phyloP scores from a whole-genome alignment of 2,113 vertebrate genomes.

The Accipiter virgatus region DNA sequence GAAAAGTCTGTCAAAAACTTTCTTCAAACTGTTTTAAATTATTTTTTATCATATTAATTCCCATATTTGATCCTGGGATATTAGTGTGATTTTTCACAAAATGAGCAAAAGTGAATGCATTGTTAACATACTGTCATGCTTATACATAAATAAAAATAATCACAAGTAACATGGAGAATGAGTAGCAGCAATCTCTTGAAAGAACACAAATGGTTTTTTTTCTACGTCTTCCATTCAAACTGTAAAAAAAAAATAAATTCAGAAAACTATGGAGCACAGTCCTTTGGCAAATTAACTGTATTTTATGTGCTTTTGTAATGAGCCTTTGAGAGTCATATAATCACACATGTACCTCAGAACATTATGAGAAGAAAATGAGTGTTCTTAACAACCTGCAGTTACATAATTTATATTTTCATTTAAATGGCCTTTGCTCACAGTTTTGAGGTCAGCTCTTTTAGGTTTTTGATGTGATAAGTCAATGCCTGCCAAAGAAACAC shows the following conservation, averaged over 20 bases:
- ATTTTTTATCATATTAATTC: background rate
- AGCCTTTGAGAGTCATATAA: background rate
- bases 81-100: background rate
- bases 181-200: background rate
- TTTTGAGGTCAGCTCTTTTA: conserved; percentile 29
- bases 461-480: conserved; percentile 5
- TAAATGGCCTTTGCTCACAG: background rate
- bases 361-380: background rate
- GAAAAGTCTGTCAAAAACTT: background rate
- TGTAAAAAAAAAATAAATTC: background rate
- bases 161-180: background rate
- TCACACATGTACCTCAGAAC: background rate
- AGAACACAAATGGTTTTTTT: background rate
- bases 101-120: background rate
- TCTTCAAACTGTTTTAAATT: background rate
- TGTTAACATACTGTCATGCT: background rate
- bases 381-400: background rate
- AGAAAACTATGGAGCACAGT: background rate
- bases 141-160: background rate
- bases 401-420: conserved; percentile 9
- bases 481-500: conserved; percentile 28
- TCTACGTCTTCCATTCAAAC: background rate
- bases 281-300: background rate
- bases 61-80: background rate
- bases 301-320: conserved; percentile 1